Evolutionary conservation across 2,113 vertebrate species (phyloP).

Genomic region (Podocnemis expansa): DNA sequence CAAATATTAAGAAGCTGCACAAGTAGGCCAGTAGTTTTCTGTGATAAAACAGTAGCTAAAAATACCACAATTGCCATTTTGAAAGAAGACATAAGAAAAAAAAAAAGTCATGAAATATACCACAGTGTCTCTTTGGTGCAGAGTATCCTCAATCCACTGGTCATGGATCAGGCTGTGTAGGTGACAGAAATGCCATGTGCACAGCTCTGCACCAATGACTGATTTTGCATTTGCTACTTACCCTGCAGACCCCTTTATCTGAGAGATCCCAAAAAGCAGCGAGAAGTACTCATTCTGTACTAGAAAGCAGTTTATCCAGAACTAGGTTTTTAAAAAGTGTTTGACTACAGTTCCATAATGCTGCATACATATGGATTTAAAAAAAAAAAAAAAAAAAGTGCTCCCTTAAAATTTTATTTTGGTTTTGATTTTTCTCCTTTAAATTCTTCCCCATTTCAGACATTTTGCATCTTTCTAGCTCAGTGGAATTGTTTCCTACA

Average conservation of each 20-base stretch:
- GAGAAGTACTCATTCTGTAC: not conserved
- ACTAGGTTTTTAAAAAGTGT: not conserved
- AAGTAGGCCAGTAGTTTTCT: conserved; percentile 35
- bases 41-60: not conserved
- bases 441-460: too few relatives aligned
- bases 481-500: too few relatives aligned
- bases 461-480: too few relatives aligned
- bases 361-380: too few relatives aligned
- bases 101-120: not conserved
- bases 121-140: not conserved
- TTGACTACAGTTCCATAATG: too few relatives aligned
- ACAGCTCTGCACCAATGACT: not conserved
- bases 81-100: not conserved
- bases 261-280: not conserved
- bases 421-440: too few relatives aligned
- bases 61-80: not conserved
- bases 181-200: not conserved
- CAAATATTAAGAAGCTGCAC: conserved; percentile 50
- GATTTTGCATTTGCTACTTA: not conserved
- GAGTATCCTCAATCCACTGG: too few relatives aligned
- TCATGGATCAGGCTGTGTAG: not conserved
- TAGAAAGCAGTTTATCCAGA: not conserved
- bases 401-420: too few relatives aligned
- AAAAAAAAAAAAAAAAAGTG: too few relatives aligned
- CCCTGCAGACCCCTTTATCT: not conserved